Percentiles rank a stretch among this genome's conserved stretches.
These are phyloP conservation scores for Sebastes itinus DNA, from an alignment of 2,797 vertebrate genomes.

Conservation along the genomic window DNA sequence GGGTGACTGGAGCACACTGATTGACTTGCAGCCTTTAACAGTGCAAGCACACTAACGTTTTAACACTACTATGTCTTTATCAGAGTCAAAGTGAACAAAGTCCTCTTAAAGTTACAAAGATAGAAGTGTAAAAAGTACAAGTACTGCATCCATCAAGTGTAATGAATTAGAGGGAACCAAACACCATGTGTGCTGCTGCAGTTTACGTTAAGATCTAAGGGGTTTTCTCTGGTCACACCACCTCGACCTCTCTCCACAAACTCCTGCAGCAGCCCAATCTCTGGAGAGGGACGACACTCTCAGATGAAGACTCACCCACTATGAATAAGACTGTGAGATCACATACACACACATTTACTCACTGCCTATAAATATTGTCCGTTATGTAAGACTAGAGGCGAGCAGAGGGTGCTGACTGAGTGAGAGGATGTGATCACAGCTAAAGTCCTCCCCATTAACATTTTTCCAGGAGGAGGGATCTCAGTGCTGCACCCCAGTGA, in stretches of 20 bases:
- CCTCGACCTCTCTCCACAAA: conserved; percentile 6
- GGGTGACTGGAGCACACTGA: background rate
- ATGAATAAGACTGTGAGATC: conserved; percentile 78
- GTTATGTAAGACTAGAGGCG: conserved; percentile 61
- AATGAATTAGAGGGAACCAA: background rate
- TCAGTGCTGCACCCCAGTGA: conserved; percentile 15
- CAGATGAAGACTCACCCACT: conserved; percentile 60
- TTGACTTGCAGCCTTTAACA: background rate
- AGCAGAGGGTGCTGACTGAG: conserved; percentile 54
- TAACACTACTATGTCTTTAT: background rate
- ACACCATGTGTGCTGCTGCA: background rate
- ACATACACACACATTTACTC: conserved; percentile 56
- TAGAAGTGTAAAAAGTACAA: background rate
- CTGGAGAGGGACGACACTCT: conserved; percentile 32
- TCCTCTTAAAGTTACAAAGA: background rate
- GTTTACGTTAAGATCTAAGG: background rate
- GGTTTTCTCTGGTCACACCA: background rate
- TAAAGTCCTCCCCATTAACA: conserved; percentile 60
- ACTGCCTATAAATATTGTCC: conserved; percentile 60
- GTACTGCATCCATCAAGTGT: background rate
- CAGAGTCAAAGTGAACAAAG: background rate
- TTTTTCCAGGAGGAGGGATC: conserved; percentile 53
- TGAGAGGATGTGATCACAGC: conserved; percentile 61
- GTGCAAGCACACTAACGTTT: background rate
- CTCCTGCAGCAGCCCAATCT: conserved; percentile 21